Percentiles rank a stretch among this genome's conserved stretches.
These are phyloP conservation scores for Chloroceryle aenea DNA, from an alignment of 2,113 vertebrate species.

Conservation along the genomic window DNA sequence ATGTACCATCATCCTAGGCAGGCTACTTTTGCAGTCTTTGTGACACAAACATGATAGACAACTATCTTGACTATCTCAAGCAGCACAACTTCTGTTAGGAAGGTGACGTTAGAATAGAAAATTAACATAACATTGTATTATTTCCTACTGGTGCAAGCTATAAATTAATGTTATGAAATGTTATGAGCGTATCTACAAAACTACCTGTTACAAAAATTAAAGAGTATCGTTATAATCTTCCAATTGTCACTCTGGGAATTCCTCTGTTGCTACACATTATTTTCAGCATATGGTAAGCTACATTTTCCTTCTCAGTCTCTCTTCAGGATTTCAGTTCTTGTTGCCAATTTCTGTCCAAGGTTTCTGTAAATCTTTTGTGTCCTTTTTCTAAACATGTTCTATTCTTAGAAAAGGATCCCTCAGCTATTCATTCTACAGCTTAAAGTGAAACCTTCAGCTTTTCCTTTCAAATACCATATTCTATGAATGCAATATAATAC, in stretches of 20 bases:
- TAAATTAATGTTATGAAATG: constrained; percentile 76
- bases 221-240: constrained; percentile 60
- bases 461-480: constrained; percentile 25
- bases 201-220: constrained; percentile 71
- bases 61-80: not conserved
- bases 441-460: constrained; percentile 21
- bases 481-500: not conserved
- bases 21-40: constrained; percentile 42
- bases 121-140: constrained; percentile 65
- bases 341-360: constrained; percentile 49
- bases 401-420: constrained; percentile 1
- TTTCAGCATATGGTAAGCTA: not conserved
- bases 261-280: constrained; percentile 69
- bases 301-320: constrained; percentile 30
- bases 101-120: constrained; percentile 36
- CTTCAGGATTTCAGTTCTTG: constrained; percentile 43
- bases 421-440: constrained; percentile 41
- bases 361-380: constrained; percentile 70
- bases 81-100: constrained; percentile 30
- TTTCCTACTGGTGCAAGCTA: constrained; percentile 55
- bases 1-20: not conserved
- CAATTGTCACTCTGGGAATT: constrained; percentile 66
- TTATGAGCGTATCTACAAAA: constrained; percentile 66
- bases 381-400: constrained; percentile 60
- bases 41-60: constrained; percentile 22